Base-by-base conservation (phyloP, 1,140 invertebrate species). In the Bombus polaris region DNA sequence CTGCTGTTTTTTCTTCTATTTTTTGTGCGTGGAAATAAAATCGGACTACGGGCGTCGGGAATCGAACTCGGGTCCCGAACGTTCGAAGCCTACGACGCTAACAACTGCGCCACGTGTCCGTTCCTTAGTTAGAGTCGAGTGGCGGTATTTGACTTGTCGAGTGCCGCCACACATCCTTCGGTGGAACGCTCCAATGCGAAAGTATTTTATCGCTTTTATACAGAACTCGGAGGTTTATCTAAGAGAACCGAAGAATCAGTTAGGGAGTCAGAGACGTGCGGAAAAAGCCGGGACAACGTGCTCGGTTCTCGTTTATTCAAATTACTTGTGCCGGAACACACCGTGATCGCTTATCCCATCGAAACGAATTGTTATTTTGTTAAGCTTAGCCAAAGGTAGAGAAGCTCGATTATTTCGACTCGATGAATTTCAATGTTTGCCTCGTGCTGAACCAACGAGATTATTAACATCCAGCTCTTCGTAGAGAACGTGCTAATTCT, bases 351-450 rank as follows among this genome's bases (percentile, higher is more conserved):
- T 44, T 42, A 65, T 78, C 75, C 75, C 75, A 78, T 78, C 59
- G 57, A 65, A 78, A 78, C 59, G 75, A 65, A 78, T 78, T 78
- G 75, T 78, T 78, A 78, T 78, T 78, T 78, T 65, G 75, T 65
- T 65, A 65, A 78, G 59, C 59, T 66, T 2, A 8, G 32, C 28
- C 13, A 15, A 44, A n/a, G 1, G 28, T 18, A n/a, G 25, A 15
- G 53, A 18, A 18, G n/a, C 75, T 65, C 59, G 57, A 78, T 78
- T 78, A 78, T 78, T 78, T 78, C 75, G 59, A 32, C 75, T 65
- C 75, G 75, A 78, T 78, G 75, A 39, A 65, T 78, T 32, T 78
- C 57, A 78, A 65, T 65, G 75, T 65, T 59, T 22, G 59, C 28
- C 13, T 12, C 59, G 28, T 28, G 35, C 53, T 12, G 57, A 6